These are phyloP conservation scores for Corythoichthys intestinalis DNA, from an alignment of 2,113 vertebrate genomes.

Conservation along the genomic window DNA sequence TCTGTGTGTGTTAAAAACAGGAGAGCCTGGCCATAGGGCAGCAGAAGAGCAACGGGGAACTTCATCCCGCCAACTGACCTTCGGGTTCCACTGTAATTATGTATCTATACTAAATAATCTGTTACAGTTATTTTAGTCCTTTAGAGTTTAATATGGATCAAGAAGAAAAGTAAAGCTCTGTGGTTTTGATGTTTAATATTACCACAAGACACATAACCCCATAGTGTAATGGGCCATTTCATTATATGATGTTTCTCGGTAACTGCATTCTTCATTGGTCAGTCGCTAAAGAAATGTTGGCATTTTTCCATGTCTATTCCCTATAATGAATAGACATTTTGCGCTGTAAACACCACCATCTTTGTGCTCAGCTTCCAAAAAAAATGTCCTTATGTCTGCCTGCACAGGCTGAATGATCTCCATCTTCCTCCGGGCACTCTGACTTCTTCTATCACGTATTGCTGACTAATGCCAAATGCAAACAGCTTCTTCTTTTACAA, in stretches of 20 bases:
- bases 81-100: neutral
- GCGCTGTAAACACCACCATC: slow-evolving; percentile 10
- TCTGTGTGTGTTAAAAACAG: too few relatives aligned
- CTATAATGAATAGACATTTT: slow-evolving; percentile 16
- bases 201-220: neutral
- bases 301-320: slow-evolving; percentile 19
- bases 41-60: too few relatives aligned
- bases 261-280: slow-evolving; percentile 8
- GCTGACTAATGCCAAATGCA: slow-evolving; percentile 37
- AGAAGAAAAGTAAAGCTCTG: neutral
- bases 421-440: slow-evolving; percentile 25
- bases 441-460: slow-evolving; percentile 44
- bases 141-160: neutral
- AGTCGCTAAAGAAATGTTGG: slow-evolving; percentile 19
- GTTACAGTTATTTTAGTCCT: neutral
- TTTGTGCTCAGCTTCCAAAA: slow-evolving; percentile 17
- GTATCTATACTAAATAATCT: neutral
- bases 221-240: neutral
- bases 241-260: neutral
- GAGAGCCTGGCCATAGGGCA: too few relatives aligned
- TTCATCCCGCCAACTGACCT: neutral
- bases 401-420: slow-evolving; percentile 39
- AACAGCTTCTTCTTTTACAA: slow-evolving; percentile 16
- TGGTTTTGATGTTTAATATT: neutral
- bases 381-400: slow-evolving; percentile 29